Evolutionary conservation across 1,140 invertebrate species (phyloP).

Genomic region (Babylonia areolata): DNA sequence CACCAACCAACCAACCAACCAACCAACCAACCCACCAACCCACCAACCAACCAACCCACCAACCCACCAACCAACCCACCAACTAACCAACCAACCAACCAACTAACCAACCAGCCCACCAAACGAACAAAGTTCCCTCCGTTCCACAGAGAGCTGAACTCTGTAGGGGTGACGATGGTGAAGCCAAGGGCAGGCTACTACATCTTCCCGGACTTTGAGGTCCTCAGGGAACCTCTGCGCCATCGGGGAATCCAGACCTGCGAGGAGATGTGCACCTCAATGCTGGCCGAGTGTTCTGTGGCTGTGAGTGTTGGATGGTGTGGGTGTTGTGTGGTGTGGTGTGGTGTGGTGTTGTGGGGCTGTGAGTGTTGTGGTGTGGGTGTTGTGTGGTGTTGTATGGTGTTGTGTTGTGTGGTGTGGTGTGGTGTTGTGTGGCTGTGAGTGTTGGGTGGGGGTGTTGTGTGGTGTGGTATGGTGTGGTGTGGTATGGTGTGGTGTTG

Average conservation of each 20-base stretch:
- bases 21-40: not conserved
- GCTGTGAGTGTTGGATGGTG: constrained; percentile 54
- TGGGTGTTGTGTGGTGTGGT: too few relatives aligned
- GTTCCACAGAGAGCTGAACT: constrained; percentile 60
- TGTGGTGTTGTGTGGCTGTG: too few relatives aligned
- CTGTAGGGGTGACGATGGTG: constrained; percentile 64
- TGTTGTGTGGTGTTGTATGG: too few relatives aligned
- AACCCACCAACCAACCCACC: too few relatives aligned
- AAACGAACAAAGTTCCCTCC: not conserved
- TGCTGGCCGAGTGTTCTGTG: constrained; percentile 64
- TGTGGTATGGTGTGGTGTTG: too few relatives aligned
- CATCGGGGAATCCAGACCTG: constrained; percentile 60
- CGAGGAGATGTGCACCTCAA: constrained; percentile 65
- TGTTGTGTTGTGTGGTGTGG: too few relatives aligned
- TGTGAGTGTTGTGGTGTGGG: too few relatives aligned
- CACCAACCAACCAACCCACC: too few relatives aligned
- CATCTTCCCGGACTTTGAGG: constrained; percentile 71
- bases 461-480: too few relatives aligned
- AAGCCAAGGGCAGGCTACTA: constrained; percentile 67
- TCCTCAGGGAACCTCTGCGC: constrained; percentile 56
- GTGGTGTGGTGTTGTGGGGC: too few relatives aligned
- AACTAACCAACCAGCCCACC: not conserved
- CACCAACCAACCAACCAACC: not conserved
- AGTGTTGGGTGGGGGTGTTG: too few relatives aligned
- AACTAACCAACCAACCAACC: not conserved